Base-by-base conservation (phyloP, 35 echinoderm and acorn worm species). In the Amphiura filiformis region DNA sequence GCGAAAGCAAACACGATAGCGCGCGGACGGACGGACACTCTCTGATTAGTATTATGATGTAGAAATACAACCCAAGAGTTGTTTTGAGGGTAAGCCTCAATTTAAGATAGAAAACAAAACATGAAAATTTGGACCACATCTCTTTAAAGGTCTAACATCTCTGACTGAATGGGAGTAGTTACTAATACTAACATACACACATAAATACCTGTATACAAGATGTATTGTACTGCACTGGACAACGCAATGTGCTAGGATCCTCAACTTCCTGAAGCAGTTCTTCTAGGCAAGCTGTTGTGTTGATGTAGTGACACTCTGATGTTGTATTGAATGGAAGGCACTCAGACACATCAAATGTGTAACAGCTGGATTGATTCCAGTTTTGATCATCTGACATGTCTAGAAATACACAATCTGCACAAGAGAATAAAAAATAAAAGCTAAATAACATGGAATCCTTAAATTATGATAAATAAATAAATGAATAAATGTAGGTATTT, bases 341-440 rank as follows among this genome's bases (percentile, higher is more conserved):
- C 32, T 80, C 37, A 34, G 41, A 36, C 17, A 95, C 49, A n/a
- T 80, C 42, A 37, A 95, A 87, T 20, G 70, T 80, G 47, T 87
- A 84, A 75, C 88, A 91, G 52, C 44, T 80, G 13, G 56, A 44
- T 35, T 80, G 88, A 84, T 95, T 85, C 93, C 93, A 95, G 65
- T 91, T 95, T 41, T 95, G 93, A 1, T 95, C 77, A 36, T 80
- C 89, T 32, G 93, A 95, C 20, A 77, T 30, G 86, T 95, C 93
- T 23, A 88, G 65, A 65, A 95, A 95, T 15, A 95, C 52, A 81
- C 93, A 95, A 33, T 95, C 93, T 95, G 37, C 61, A 81, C 20
- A 31, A 78, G 32, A 37, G n/a, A 0, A 79, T 20, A 87, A 39
- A 36, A 0, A 1, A 81, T 17, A 81, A 0, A 9, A 30, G 34